These are phyloP conservation scores for Temnothorax longispinosus DNA, from an alignment of 1,140 invertebrate species.

Conservation along the genomic window DNA sequence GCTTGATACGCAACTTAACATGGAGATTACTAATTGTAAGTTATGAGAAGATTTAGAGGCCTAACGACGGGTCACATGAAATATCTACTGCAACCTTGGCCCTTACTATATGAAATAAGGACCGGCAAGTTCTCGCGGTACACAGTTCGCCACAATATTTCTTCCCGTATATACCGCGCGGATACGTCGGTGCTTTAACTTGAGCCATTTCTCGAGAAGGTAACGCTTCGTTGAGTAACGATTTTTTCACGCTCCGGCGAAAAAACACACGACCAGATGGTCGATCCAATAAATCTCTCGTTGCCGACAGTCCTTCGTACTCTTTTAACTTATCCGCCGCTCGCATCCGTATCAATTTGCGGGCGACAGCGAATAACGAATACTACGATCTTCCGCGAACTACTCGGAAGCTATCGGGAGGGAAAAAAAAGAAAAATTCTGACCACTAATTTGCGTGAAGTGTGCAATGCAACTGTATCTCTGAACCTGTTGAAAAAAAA, in stretches of 20 bases:
- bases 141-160: slow-evolving; percentile 44
- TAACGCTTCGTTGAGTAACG: slow-evolving; percentile 45
- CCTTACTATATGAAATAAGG: slow-evolving; percentile 43
- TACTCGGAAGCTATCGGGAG: not conserved
- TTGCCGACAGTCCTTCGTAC: slow-evolving; percentile 35
- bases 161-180: slow-evolving; percentile 29
- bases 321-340: slow-evolving; percentile 41
- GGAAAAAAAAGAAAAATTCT: not conserved
- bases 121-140: slow-evolving; percentile 28
- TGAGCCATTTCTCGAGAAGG: slow-evolving; percentile 48
- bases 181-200: slow-evolving; percentile 54
- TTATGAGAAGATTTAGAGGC: not conserved
- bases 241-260: slow-evolving; percentile 44
- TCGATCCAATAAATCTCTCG: slow-evolving; percentile 48
- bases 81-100: slow-evolving; percentile 29
- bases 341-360: slow-evolving; percentile 58
- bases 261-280: slow-evolving; percentile 48
- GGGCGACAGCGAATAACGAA: slow-evolving; percentile 33
- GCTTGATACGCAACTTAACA: not conserved
- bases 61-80: slow-evolving; percentile 16
- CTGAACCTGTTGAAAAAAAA: not conserved
- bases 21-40: not conserved
- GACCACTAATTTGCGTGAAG: not conserved
- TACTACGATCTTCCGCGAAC: not conserved
- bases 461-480: not conserved